Evolutionary conservation across 2,113 vertebrate species (phyloP).

Genomic region (Sterrhoptilus dennistouni): DNA sequence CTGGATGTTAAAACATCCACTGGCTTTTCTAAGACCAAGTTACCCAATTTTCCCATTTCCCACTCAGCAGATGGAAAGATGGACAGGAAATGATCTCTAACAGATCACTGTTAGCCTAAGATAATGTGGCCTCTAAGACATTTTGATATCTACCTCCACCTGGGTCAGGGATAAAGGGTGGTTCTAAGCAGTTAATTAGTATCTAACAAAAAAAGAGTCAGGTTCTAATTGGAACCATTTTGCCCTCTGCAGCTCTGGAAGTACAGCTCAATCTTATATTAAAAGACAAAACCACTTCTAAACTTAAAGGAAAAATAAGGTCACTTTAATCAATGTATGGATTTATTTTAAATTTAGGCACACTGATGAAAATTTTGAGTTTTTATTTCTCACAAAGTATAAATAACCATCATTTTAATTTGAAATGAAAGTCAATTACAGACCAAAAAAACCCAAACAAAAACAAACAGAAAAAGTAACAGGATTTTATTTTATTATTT

Average conservation of each 20-base stretch:
- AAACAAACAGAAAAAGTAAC: accelerated
- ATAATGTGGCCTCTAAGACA: background rate
- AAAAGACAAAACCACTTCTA: background rate
- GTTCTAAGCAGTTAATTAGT: background rate
- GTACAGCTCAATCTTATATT: background rate
- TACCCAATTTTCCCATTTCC: background rate
- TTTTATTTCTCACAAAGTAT: background rate
- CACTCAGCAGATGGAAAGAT: background rate
- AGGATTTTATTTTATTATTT: background rate
- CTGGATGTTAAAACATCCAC: background rate
- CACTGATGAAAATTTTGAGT: background rate
- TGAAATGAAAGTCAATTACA: background rate
- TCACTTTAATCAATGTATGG: background rate
- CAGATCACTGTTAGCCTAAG: background rate
- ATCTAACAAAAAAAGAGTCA: background rate
- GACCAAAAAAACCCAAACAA: background rate
- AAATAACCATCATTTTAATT: background rate
- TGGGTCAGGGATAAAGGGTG: background rate
- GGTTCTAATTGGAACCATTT: background rate
- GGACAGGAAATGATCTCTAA: background rate
- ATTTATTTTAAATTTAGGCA: background rate
- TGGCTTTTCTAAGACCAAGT: background rate
- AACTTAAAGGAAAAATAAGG: background rate
- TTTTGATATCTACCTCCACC: background rate
- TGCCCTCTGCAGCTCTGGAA: background rate